phyloP scores from a whole-genome alignment of 1,140 invertebrate genomes.

The Drosophila ohnishii region DNA sequence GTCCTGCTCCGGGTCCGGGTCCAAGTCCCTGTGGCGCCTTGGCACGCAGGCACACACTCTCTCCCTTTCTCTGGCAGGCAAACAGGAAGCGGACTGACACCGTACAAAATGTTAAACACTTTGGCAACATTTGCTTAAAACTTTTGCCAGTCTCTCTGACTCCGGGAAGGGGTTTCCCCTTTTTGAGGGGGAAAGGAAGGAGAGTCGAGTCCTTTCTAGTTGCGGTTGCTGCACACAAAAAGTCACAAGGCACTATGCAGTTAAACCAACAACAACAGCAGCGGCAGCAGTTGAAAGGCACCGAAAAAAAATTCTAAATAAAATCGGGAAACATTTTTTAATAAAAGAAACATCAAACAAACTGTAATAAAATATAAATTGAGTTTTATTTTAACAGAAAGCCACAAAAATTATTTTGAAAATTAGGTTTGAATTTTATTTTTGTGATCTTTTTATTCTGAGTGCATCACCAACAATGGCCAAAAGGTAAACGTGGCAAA shows the following conservation, averaged over 20 bases:
- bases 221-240: constrained; percentile 75
- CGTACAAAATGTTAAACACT: constrained; percentile 83
- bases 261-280: constrained; percentile 68
- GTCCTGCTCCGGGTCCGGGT: constrained; percentile 15
- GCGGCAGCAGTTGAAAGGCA: constrained; percentile 23
- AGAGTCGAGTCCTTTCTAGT: constrained; percentile 58
- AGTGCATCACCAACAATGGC: constrained; percentile 51
- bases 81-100: constrained; percentile 80
- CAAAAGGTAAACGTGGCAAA: constrained; percentile 74
- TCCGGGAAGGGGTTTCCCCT: not conserved
- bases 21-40: constrained; percentile 53
- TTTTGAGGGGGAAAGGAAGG: not conserved
- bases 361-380: too few relatives aligned
- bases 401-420: not conserved
- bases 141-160: constrained; percentile 46
- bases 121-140: constrained; percentile 80
- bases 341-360: not conserved
- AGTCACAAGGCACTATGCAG: constrained; percentile 72
- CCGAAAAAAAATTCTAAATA: not conserved
- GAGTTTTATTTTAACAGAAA: not conserved
- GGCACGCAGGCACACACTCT: constrained; percentile 55
- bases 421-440: not conserved
- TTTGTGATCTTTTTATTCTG: not conserved
- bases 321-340: not conserved
- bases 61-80: constrained; percentile 24